Evolutionary conservation across 35 echinoderm and acorn worm genomes (phyloP).

Genomic region (Patiria miniata): DNA sequence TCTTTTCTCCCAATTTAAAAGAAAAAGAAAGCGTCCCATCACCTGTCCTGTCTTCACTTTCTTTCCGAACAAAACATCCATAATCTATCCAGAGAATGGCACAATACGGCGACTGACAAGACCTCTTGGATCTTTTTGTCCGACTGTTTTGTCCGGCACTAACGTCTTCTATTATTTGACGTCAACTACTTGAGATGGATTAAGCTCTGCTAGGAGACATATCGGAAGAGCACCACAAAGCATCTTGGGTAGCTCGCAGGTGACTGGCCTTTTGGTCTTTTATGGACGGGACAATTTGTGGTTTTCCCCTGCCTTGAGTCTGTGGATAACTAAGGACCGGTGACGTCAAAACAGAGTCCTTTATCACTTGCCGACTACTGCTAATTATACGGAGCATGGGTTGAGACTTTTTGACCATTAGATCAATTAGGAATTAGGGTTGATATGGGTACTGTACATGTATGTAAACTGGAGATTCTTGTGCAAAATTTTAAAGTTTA

Average conservation of each 20-base stretch:
- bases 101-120: not conserved
- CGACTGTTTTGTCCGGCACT: constrained; percentile 1
- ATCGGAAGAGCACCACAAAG: not conserved
- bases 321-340: no score
- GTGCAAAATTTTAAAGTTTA: no score
- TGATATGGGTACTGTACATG: no score
- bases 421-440: no score
- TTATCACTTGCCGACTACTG: no score
- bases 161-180: not conserved
- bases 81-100: constrained; percentile 9
- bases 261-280: not conserved
- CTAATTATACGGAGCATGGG: no score
- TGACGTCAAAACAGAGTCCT: no score
- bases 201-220: not conserved
- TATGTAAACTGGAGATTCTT: no score
- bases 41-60: not conserved
- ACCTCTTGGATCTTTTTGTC: not conserved
- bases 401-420: no score
- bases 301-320: not conserved
- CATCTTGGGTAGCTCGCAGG: not conserved
- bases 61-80: not conserved
- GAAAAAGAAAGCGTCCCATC: not conserved
- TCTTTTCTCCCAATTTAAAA: not conserved
- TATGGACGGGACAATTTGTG: not conserved
- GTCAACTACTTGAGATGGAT: not conserved